A percentile compares a stretch with the other conserved stretches of the same genome.
Conservation (phyloP, 2,113 vertebrate species). For the Raja brachyura region DNA sequence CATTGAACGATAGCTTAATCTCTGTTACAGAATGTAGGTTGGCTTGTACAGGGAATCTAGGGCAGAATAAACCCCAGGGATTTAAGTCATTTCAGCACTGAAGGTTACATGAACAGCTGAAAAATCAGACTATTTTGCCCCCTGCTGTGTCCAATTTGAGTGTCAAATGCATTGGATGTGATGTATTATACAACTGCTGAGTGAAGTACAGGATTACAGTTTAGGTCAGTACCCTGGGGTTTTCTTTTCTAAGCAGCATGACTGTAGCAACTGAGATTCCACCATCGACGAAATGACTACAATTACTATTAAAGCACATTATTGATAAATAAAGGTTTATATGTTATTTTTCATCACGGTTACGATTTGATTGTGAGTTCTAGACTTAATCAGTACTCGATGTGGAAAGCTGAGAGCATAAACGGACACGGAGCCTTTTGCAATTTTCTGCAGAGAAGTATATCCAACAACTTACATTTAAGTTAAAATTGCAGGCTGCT, state of each 20-base stretch:
- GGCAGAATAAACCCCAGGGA: slow-evolving; percentile 41
- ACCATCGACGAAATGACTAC: slow-evolving; percentile 56
- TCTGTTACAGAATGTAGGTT: slow-evolving; percentile 38
- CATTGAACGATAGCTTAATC: slow-evolving; percentile 42
- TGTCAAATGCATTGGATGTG: slow-evolving; percentile 54
- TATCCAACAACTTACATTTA: not conserved
- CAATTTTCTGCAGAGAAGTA: not conserved
- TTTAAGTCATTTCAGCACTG: slow-evolving; percentile 50
- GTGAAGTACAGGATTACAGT: slow-evolving; percentile 49
- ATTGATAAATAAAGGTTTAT: slow-evolving; percentile 73
- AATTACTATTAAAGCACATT: slow-evolving; percentile 68
- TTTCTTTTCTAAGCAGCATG: slow-evolving; percentile 46
- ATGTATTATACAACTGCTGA: slow-evolving; percentile 53
- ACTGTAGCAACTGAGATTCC: slow-evolving; percentile 50
- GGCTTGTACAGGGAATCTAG: slow-evolving; percentile 38
- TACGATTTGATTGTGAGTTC: slow-evolving; percentile 59
- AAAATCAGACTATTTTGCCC: slow-evolving; percentile 58
- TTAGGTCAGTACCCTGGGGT: slow-evolving; percentile 47
- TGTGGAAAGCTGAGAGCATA: slow-evolving; percentile 35
- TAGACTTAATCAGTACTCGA: slow-evolving; percentile 49
- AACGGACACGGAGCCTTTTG: not conserved
- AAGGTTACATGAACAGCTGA: slow-evolving; percentile 56
- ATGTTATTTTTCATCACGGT: slow-evolving; percentile 57
- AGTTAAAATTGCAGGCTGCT: not conserved
- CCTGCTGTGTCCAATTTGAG: slow-evolving; percentile 53